Evolutionary conservation across 2,888 invertebrate genomes (phyloP).

Genomic region (Sarcophaga carnaria): DNA sequence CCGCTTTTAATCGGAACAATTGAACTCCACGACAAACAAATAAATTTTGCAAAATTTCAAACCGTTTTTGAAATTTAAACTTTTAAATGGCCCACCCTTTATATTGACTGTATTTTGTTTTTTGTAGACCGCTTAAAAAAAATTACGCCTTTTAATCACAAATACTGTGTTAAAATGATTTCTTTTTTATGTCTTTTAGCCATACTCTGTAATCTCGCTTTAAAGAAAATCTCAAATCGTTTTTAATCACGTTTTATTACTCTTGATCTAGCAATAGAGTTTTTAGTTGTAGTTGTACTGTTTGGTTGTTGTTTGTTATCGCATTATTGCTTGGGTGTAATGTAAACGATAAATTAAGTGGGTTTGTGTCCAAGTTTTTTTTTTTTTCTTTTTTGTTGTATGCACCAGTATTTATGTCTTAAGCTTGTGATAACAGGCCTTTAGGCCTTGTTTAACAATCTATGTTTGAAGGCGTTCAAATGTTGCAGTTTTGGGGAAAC

Average conservation of each 20-base stretch:
- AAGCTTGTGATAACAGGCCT: constrained; percentile 47
- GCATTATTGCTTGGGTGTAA: constrained; percentile 36
- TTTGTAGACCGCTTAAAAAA: background rate
- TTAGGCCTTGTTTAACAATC: constrained; percentile 39
- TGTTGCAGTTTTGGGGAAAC: background rate
- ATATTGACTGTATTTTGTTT: constrained; percentile 44
- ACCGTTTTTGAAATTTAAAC: too few relatives aligned
- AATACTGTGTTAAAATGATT: background rate
- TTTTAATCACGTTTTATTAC: constrained; percentile 43
- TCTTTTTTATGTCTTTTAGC: background rate
- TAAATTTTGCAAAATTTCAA: too few relatives aligned
- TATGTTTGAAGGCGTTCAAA: constrained; percentile 40
- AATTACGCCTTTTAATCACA: constrained; percentile 30
- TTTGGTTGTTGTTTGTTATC: constrained; percentile 26
- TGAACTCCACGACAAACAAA: too few relatives aligned
- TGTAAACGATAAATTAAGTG: constrained; percentile 58
- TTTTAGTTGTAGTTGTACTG: background rate
- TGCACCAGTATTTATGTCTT: background rate
- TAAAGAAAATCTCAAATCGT: constrained; percentile 25
- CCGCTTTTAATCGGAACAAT: too few relatives aligned
- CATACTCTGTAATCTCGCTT: background rate
- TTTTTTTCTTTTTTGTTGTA: background rate
- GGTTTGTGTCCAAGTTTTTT: constrained; percentile 19
- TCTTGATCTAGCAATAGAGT: background rate
- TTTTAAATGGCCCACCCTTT: too few relatives aligned